Evolutionary conservation across 2,888 invertebrate species (phyloP).

Genomic region (Tromatobia lineatoria): DNA sequence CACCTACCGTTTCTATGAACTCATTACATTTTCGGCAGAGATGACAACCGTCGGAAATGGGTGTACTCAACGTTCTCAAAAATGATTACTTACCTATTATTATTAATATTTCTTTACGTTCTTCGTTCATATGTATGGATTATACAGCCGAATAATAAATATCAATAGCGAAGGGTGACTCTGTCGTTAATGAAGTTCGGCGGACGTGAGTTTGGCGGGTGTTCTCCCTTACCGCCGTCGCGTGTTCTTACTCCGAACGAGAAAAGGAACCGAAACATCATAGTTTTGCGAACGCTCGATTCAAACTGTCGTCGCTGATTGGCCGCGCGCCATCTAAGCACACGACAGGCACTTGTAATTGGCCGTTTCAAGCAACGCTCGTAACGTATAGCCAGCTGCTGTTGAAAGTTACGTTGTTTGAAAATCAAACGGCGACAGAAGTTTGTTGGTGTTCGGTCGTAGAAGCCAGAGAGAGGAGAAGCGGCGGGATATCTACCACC

Average conservation of each 20-base stretch:
- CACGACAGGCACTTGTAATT: conserved; percentile 53
- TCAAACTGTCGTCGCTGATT: conserved; percentile 60
- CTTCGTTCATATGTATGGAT: neutral
- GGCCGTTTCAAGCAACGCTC: conserved; percentile 76
- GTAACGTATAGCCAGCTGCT: conserved; percentile 80
- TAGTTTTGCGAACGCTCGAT: conserved; percentile 62
- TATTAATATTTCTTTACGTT: neutral
- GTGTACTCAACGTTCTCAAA: neutral
- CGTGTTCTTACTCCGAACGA: conserved; percentile 9
- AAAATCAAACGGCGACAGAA: conserved; percentile 78
- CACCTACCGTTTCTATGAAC: neutral
- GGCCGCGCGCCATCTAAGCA: conserved; percentile 17
- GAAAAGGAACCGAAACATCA: conserved; percentile 41
- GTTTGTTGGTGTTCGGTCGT: conserved; percentile 75
- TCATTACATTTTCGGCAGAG: neutral
- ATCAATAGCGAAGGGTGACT: neutral
- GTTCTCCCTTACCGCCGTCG: neutral
- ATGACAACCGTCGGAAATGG: neutral
- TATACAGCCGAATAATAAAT: neutral
- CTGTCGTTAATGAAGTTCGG: neutral
- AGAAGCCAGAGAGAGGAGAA: conserved; percentile 54
- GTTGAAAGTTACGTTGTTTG: conserved; percentile 77
- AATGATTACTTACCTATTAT: neutral
- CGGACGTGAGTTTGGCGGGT: neutral
- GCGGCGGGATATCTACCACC: conserved; percentile 70